These are phyloP conservation scores for Pluvialis apricaria DNA, from an alignment of 2,113 vertebrate genomes.

Conservation along the genomic window DNA sequence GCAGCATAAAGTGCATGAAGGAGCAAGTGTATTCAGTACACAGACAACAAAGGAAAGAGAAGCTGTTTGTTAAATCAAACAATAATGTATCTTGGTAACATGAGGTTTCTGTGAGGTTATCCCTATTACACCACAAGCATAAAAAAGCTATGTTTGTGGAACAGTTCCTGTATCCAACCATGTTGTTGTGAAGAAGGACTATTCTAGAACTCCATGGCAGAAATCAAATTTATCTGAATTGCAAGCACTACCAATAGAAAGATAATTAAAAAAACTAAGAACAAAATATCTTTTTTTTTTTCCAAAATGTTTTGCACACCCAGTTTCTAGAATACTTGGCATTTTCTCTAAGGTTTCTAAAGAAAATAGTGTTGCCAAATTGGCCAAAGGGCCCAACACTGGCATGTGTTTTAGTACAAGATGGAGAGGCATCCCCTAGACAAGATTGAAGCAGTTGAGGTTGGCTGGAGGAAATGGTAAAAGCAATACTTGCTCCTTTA, in stretches of 20 bases:
- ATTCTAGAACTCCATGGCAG: background rate
- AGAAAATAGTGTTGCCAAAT: background rate
- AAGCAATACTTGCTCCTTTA: background rate
- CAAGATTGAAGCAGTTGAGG: background rate
- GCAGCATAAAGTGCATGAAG: constrained; percentile 1
- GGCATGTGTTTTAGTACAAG: background rate
- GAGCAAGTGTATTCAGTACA: background rate
- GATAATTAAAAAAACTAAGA: background rate
- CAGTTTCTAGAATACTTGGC: background rate
- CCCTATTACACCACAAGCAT: background rate
- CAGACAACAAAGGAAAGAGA: background rate
- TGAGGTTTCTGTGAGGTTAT: background rate
- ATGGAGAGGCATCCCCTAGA: background rate
- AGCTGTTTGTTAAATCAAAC: constrained; percentile 14
- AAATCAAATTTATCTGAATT: background rate
- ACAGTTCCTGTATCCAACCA: background rate
- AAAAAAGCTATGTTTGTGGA: background rate
- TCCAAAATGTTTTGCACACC: background rate
- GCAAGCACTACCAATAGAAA: background rate
- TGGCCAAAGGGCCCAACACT: background rate
- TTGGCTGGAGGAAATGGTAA: background rate
- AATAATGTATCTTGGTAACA: background rate
- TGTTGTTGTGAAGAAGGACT: background rate
- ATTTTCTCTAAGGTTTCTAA: background rate
- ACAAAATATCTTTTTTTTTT: background rate